Evolutionary conservation across 2,113 vertebrate species (phyloP), one percentile per base, ranked within the genome.

Genomic region (Sphaerodactylus townsendi): DNA sequence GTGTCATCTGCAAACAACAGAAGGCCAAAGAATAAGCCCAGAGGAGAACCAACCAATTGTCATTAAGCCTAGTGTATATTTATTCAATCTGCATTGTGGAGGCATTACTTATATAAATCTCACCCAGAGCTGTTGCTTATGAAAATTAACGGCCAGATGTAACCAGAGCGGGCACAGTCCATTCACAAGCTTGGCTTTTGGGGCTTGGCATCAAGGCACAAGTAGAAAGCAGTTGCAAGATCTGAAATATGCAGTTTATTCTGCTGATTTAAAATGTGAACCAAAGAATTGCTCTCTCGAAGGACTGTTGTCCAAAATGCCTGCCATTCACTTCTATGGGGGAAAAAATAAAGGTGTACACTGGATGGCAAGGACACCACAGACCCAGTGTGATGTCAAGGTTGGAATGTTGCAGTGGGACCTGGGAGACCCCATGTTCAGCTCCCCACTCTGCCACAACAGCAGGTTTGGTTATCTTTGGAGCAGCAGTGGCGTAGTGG

Each of bases 31-130:
- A 89, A 7, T 62, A 68, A 89, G 86, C 66, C 35, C 76, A 81
- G 66, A 87, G 39, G 70, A 90, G 50, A 11, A 74, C 62, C 46
- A 79, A 41, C 6, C 62, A 88, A 53, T 85, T 82, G 85, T 48
- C 48, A 62, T 87, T 87, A 88, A 37, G 39, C 35, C 77, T 91
- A 71, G 83, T 78, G 23, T 70, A 10, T 86, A 90, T 90, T 89
- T 82, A 86, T 90, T 92, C 81, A 44, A 75, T 83, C 86, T 41
- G 79, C 82, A 77, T 28, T 2, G 11, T 79, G 77, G 33, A 62
- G n/a, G 70, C 23, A 83, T 76, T 76, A n/a, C 3, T 72, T 82
- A 64, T 72, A 81, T 81, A 91, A 82, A 91, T 89, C 56, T 78
- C 10, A 65, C 5, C 28, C 33, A 78, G 76, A 86, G 5, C 46